phyloP scores from a whole-genome alignment of 2,888 invertebrate species.

The Agapetus fuscipes region DNA sequence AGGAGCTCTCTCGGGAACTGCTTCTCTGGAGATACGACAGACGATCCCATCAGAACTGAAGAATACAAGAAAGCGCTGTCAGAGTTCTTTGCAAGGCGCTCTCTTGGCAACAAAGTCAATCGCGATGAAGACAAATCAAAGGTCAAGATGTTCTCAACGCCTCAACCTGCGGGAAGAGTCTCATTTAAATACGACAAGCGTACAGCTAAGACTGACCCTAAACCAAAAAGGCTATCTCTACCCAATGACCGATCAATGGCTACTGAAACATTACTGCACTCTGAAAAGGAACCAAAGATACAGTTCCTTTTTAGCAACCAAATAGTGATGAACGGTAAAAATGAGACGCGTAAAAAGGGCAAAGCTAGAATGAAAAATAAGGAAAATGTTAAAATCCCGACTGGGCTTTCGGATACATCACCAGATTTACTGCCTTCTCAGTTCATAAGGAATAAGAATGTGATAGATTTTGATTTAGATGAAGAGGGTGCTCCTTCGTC shows the following conservation, averaged over 20 bases:
- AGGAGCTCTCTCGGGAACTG: background rate
- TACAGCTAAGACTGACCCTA: slow-evolving; percentile 24
- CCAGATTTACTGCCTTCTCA: slow-evolving; percentile 8
- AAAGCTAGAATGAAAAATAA: slow-evolving; percentile 26
- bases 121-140: slow-evolving; percentile 25
- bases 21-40: slow-evolving; percentile 1
- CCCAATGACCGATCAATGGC: slow-evolving; percentile 2
- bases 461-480: slow-evolving; percentile 27
- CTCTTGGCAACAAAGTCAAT: slow-evolving; percentile 25
- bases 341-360: slow-evolving; percentile 27
- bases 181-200: slow-evolving; percentile 27
- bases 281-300: slow-evolving; percentile 31
- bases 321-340: slow-evolving; percentile 41
- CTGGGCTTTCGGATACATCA: slow-evolving; percentile 6
- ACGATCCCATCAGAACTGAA: slow-evolving; percentile 40
- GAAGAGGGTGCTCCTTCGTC: slow-evolving; percentile 26
- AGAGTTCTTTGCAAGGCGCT: slow-evolving; percentile 41
- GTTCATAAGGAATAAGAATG: slow-evolving; percentile 18
- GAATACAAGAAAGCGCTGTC: slow-evolving; percentile 42
- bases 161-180: slow-evolving; percentile 35
- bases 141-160: slow-evolving; percentile 33
- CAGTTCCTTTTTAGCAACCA: slow-evolving; percentile 44
- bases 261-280: slow-evolving; percentile 3
- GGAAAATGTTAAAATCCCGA: background rate
- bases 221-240: slow-evolving; percentile 13